Base-by-base conservation (phyloP, 2,797 vertebrate genomes). In the Loriculus beryllinus region DNA sequence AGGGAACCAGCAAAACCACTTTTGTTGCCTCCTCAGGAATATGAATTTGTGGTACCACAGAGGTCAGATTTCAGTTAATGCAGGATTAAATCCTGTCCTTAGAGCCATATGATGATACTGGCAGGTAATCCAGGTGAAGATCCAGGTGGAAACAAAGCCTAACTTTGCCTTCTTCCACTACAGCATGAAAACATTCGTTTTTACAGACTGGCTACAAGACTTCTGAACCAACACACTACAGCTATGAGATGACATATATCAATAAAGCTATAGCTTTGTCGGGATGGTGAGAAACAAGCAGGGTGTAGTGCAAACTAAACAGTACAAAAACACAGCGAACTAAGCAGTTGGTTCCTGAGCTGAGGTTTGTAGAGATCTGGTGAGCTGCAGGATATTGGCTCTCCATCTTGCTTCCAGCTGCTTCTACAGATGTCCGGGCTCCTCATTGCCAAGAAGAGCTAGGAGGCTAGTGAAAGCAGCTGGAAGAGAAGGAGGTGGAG, bases 351-450 rank as follows among this genome's bases (percentile, higher is more conserved):
- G 92, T 86, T 92, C 92, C 93, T 72, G 86, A 94, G 92, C 74
- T 88, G 94, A 86, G 90, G 94, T 96, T 95, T 93, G 92, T 69
- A 56, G 88, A 93, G 91, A 84, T 86, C 92, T 95, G 90, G 93
- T 82, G 82, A 95, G 86, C 93, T 96, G 91, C 92, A 95, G 78
- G 93, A 86, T 95, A 83, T 82, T 96, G 94, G 97, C 93, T 95
- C 88, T 93, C 93, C 90, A 72, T 95, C 93, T 96, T 95, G 95
- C 85, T 94, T 96, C 93, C 96, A 96, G 96, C 96, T 96, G 96
- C 94, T 95, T 94, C 94, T 95, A 95, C 95, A 97, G 96, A 96
- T 96, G 96, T 96, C 93, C 48, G 10, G 87, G 64, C 87, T 96
- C 82, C 91, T 95, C 86, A 63, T n/a, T 96, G 96, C 95, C 94